A percentile compares a stretch with the other conserved stretches of the same genome.
Evolutionary conservation across 1,140 invertebrate species (phyloP).

Genomic region (Maniola jurtina): DNA sequence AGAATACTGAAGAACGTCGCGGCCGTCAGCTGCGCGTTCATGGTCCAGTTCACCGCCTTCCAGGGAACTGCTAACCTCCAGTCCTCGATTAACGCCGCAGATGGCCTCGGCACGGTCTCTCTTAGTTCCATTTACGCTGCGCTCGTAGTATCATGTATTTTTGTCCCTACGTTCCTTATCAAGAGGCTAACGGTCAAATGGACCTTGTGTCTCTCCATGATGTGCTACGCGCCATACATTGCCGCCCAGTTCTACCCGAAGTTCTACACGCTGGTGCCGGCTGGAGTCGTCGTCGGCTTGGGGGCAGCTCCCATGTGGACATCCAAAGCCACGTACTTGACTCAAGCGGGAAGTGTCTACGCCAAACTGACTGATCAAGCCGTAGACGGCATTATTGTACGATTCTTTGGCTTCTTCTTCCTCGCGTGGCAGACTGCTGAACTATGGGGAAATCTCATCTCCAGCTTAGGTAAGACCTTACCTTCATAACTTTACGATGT

Average conservation of each 20-base stretch:
- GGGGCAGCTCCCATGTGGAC: slow-evolving; percentile 98
- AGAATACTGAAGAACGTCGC: slow-evolving; percentile 93
- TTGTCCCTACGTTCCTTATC: slow-evolving; percentile 94
- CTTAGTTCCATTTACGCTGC: slow-evolving; percentile 93
- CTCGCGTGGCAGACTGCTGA: slow-evolving; percentile 97
- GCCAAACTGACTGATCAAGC: slow-evolving; percentile 92
- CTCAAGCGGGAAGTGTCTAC: slow-evolving; percentile 93
- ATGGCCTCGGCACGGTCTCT: slow-evolving; percentile 90
- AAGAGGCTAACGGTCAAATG: slow-evolving; percentile 95
- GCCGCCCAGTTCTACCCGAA: slow-evolving; percentile 94
- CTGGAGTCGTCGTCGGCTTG: slow-evolving; percentile 92
- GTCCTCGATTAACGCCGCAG: slow-evolving; percentile 90
- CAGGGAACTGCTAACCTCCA: slow-evolving; percentile 93
- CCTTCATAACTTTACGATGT: neutral
- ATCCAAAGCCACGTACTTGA: slow-evolving; percentile 96
- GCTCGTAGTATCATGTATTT: slow-evolving; percentile 94
- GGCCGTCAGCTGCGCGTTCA: slow-evolving; percentile 91
- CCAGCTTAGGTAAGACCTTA: slow-evolving; percentile 88
- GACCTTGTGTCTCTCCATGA: slow-evolving; percentile 94
- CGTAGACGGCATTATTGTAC: slow-evolving; percentile 93
- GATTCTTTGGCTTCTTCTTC: slow-evolving; percentile 99
- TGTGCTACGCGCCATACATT: slow-evolving; percentile 96
- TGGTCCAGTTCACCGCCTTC: slow-evolving; percentile 96
- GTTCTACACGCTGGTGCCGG: slow-evolving; percentile 95
- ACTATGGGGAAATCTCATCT: slow-evolving; percentile 97